phyloP scores from a whole-genome alignment of 1,140 invertebrate species.

The Hirudo medicinalis region DNA sequence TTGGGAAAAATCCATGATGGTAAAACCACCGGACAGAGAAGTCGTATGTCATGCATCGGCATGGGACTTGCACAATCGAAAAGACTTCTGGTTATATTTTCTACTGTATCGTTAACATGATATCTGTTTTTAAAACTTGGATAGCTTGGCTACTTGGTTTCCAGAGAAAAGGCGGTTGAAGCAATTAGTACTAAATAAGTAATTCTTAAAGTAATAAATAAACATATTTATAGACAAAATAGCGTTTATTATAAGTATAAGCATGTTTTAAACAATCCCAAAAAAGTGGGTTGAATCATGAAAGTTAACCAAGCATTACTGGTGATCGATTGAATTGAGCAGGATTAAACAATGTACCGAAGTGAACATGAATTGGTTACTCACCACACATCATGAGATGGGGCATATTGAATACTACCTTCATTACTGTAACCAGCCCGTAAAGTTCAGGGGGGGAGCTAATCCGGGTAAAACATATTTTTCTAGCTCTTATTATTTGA shows the following conservation, averaged over 20 bases:
- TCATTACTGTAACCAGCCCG: constrained; percentile 53
- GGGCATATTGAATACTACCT: constrained; percentile 66
- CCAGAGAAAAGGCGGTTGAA: constrained; percentile 27
- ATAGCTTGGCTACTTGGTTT: constrained; percentile 24
- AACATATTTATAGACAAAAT: no score
- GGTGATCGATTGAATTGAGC: not conserved
- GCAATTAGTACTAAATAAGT: constrained; percentile 27
- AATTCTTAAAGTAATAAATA: constrained; percentile 10
- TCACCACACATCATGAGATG: constrained; percentile 63
- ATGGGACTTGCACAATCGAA: constrained; percentile 79
- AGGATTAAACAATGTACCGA: constrained; percentile 41
- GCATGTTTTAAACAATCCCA: no score
- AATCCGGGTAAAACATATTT: constrained; percentile 51
- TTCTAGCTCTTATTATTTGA: constrained; percentile 64
- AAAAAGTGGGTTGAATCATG: no score
- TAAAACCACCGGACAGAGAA: constrained; percentile 48
- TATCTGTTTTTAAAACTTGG: no score
- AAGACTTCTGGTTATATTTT: constrained; percentile 53
- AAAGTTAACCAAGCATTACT: no score
- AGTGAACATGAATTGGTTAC: constrained; percentile 49
- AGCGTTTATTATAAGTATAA: no score
- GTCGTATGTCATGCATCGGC: constrained; percentile 79
- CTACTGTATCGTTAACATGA: no score
- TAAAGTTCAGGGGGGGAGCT: constrained; percentile 56
- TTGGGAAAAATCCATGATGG: constrained; percentile 47